Conservation (phyloP, 2,113 vertebrate species). For the Sialia sialis region DNA sequence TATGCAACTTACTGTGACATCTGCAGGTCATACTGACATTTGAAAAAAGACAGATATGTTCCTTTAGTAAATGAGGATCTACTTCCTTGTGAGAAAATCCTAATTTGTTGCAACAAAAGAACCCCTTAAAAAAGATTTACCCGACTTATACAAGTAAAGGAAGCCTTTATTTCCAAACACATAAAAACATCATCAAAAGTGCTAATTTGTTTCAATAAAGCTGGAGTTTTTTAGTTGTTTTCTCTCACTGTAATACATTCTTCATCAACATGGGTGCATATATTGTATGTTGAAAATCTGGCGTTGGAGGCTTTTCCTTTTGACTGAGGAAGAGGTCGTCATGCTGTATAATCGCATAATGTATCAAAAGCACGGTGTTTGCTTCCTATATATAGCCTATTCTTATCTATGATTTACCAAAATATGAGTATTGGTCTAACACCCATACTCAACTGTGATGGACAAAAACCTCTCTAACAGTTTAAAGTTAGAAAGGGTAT, state of each 20-base stretch:
- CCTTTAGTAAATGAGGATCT: neutral
- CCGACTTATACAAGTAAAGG: neutral
- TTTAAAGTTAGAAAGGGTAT: too few relatives aligned
- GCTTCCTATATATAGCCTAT: neutral
- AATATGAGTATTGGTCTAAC: too few relatives aligned
- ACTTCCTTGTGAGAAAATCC: neutral
- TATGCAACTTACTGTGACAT: neutral
- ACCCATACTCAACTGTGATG: too few relatives aligned
- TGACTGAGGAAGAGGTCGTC: neutral
- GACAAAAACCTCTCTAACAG: too few relatives aligned
- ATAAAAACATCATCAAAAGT: neutral
- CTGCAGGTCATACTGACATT: neutral
- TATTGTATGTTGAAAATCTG: neutral
- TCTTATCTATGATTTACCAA: neutral
- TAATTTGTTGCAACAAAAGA: neutral
- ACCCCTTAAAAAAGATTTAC: neutral
- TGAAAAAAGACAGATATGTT: neutral
- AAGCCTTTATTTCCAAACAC: neutral
- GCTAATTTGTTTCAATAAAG: neutral
- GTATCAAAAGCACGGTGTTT: neutral
- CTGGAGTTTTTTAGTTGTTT: rapidly evolving
- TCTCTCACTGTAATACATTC: neutral
- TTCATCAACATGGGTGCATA: neutral
- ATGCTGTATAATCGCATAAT: neutral
- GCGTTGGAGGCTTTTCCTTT: neutral